These are phyloP conservation scores for Macrophya annulata DNA, from an alignment of 2,888 invertebrate species.

Conservation along the genomic window DNA sequence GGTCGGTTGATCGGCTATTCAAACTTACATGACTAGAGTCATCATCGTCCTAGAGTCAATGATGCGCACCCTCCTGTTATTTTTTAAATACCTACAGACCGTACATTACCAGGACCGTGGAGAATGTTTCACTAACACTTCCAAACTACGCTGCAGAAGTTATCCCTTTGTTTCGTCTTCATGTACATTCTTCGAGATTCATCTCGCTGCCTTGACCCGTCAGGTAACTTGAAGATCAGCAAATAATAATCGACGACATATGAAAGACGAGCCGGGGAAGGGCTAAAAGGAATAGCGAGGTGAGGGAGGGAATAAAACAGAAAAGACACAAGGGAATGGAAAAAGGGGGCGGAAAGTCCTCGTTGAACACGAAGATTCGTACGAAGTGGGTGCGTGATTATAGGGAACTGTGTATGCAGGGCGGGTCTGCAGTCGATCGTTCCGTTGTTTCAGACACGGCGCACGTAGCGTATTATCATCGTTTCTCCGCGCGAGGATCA, in stretches of 20 bases:
- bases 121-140: slow-evolving; percentile 44
- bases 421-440: slow-evolving; percentile 62
- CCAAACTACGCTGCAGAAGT: slow-evolving; percentile 1
- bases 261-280: slow-evolving; percentile 10
- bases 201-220: neutral
- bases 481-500: slow-evolving; percentile 66
- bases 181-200: neutral
- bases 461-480: slow-evolving; percentile 72
- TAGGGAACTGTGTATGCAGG: slow-evolving; percentile 69
- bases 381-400: slow-evolving; percentile 63
- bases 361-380: slow-evolving; percentile 51
- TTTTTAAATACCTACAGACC: slow-evolving; percentile 18
- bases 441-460: slow-evolving; percentile 70
- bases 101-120: neutral
- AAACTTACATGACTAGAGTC: slow-evolving; percentile 41
- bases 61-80: slow-evolving; percentile 43
- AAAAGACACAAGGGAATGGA: slow-evolving; percentile 33
- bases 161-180: slow-evolving; percentile 25
- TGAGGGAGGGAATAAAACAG: neutral
- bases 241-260: slow-evolving; percentile 29
- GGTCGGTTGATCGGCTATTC: slow-evolving; percentile 48
- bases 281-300: neutral
- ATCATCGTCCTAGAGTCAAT: slow-evolving; percentile 51
- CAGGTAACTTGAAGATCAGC: slow-evolving; percentile 8
- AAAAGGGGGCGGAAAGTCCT: slow-evolving; percentile 46